Evolutionary conservation across 2,113 vertebrate genomes (phyloP).

Genomic region (Pomatostomus ruficeps): DNA sequence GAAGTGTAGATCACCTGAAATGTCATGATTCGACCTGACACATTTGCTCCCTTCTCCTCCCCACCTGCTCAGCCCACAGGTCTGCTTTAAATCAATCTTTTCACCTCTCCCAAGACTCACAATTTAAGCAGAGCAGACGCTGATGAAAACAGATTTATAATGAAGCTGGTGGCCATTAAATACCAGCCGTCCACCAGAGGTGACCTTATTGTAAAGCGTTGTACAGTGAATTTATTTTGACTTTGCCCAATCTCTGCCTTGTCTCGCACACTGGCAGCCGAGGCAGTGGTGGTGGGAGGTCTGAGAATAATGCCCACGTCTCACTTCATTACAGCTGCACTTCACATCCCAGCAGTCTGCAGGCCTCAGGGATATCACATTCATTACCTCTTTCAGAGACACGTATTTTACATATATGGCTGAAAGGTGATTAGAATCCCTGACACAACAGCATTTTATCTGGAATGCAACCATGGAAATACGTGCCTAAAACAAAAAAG

Average conservation of each 20-base stretch:
- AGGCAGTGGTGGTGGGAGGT: not conserved
- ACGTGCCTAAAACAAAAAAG: not conserved
- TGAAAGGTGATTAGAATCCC: slow-evolving; percentile 55
- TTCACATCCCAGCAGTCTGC: slow-evolving; percentile 36
- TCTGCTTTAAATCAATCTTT: slow-evolving; percentile 35
- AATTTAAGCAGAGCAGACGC: not conserved
- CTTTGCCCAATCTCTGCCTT: not conserved
- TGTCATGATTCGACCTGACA: not conserved
- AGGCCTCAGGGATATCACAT: slow-evolving; percentile 38
- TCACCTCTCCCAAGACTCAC: slow-evolving; percentile 20
- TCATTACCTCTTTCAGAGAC: slow-evolving; percentile 42
- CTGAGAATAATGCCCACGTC: not conserved
- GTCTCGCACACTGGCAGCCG: not conserved
- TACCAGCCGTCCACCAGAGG: slow-evolving; percentile 18
- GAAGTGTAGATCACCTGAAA: slow-evolving; percentile 27
- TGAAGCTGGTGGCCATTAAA: slow-evolving; percentile 31
- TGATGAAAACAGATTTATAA: slow-evolving; percentile 26
- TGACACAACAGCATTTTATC: slow-evolving; percentile 45
- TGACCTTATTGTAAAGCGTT: not conserved
- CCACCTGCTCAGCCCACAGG: slow-evolving; percentile 12
- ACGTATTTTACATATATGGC: slow-evolving; percentile 48
- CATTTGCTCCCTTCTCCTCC: not conserved
- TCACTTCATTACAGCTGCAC: slow-evolving; percentile 7
- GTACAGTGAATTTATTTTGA: slow-evolving; percentile 1
- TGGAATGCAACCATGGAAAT: slow-evolving; percentile 34